Evolutionary conservation across 2,888 invertebrate species (phyloP).

Genomic region (Morpho achilles): DNA sequence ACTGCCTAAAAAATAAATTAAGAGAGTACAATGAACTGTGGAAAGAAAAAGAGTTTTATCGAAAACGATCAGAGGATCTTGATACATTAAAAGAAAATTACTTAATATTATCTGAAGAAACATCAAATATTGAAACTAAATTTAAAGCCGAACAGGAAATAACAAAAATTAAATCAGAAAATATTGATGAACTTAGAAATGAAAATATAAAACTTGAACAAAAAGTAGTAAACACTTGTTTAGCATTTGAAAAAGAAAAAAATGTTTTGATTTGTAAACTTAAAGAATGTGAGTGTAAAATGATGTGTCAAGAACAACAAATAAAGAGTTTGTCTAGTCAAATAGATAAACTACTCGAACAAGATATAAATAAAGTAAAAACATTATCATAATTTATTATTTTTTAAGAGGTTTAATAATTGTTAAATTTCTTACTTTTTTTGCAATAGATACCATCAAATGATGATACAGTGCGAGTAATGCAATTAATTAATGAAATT

Average conservation of each 20-base stretch:
- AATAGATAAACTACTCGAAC: conserved; percentile 69
- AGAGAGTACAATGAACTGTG: conserved; percentile 59
- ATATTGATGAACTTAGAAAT: conserved; percentile 50
- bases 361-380: conserved; percentile 46
- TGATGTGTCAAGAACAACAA: conserved; percentile 79
- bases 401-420: neutral
- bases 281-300: conserved; percentile 73
- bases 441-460: conserved; percentile 31
- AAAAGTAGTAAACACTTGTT: conserved; percentile 49
- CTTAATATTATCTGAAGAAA: conserved; percentile 58
- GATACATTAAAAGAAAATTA: conserved; percentile 62
- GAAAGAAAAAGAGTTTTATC: conserved; percentile 66
- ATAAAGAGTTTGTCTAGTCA: conserved; percentile 74
- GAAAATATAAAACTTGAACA: conserved; percentile 56
- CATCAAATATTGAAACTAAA: conserved; percentile 57
- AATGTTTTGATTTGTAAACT: conserved; percentile 68
- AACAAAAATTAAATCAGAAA: conserved; percentile 51
- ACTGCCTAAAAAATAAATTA: conserved; percentile 46
- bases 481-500: conserved; percentile 53
- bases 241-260: conserved; percentile 66
- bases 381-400: conserved; percentile 9
- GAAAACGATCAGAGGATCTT: conserved; percentile 56
- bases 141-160: conserved; percentile 63
- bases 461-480: conserved; percentile 37
- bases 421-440: conserved; percentile 16